Evolutionary conservation across 92 coral and sea anemone species (phyloP), one percentile per base, ranked within the genome.

Genomic region (Meandrina meandrites): DNA sequence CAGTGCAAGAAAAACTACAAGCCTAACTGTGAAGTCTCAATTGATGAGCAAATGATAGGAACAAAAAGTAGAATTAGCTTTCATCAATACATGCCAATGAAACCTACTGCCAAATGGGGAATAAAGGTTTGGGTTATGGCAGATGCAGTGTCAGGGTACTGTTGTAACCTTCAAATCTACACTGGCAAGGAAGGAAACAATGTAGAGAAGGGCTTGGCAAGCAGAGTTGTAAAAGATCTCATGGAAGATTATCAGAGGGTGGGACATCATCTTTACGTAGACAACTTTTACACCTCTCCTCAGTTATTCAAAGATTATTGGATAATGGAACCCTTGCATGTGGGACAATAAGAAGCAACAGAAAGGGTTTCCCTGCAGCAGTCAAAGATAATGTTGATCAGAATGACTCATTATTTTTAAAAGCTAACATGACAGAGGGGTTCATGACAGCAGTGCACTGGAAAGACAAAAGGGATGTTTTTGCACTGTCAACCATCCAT

Each of bases 381-480:
- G 45, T 78, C 31, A 54, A 79, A 64, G 45, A 82, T 48, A 10
- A 82, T 76, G 60, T 77, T 50, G 34, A 77, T 4, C 42, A 50
- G 81, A 77, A 78, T 51, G 66, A 70, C 75, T 70, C 42, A 14
- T 32, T 70, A 70, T 70, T 70, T 32, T 32, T 22, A 22, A 70
- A 32, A 70, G 42, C 11, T 1, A 12, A 70, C 9, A 70, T 70
- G 75, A 70, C 75, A 70, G 45, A 69, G 75, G 35, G 81, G 22
- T 78, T 28, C 36, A 80, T 91, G 70, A 89, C 87, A 30, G 87
- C 70, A 48, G 90, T 80, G 6, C 60, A 80, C 57, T 92, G 92
- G 92, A 92, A 92, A 79, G 92, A 89, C 69, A 92, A 89, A 75
- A 85, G 86, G 78, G 92, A 91, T 89, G 92, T 85, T 11, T 91